Evolutionary conservation across 1,140 invertebrate genomes (phyloP), one percentile per base, ranked within the genome.

Genomic region (Potamilus streckersoni): DNA sequence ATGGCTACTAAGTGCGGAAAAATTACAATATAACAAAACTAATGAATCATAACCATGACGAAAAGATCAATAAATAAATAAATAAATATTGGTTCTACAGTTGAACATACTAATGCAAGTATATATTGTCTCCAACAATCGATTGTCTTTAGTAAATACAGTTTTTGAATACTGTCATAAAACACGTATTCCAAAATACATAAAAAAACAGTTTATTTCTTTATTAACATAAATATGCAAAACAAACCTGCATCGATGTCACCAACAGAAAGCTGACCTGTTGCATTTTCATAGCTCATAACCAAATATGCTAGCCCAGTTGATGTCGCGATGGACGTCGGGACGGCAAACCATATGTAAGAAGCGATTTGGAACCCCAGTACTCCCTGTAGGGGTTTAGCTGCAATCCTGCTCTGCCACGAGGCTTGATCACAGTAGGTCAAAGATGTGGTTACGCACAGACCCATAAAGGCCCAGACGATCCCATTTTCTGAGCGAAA

Each of bases 1-100:
- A 83, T 94, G 92, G 62, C 93, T 90, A 62, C 60, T n/a, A 62
- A 82, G 96, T 95, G 79, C 94, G 94, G 81, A 97, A 95, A 89
- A 97, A 94, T 91, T 97, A 96, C 93, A 95, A 84, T 58, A 87
- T 88, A 74, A 78, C 78, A 67, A 84, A 67, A 78, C 63, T 77
- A 63, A 78, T n/a, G 61, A 14, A 55, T 49, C 38, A 49, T 49
- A 49, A 8, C 6, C 38, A n/a, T 49, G 38, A 49, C 38, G 38
- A 49, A 49, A 49, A 49, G 11, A 49, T 49, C 4, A 49, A 49
- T 49, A 49, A 49, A 49, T 49, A 49, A 49, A 49, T 49, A 49
- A 49, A 49, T 49, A 49, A 49, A 49, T 49, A 49, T 8, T 49
- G 38, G 38, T 49, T 49, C 6, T 49, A 49, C 38, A 49, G 38